Conservation (phyloP, 2,113 vertebrate genomes). For the Pygoscelis antarcticus region DNA sequence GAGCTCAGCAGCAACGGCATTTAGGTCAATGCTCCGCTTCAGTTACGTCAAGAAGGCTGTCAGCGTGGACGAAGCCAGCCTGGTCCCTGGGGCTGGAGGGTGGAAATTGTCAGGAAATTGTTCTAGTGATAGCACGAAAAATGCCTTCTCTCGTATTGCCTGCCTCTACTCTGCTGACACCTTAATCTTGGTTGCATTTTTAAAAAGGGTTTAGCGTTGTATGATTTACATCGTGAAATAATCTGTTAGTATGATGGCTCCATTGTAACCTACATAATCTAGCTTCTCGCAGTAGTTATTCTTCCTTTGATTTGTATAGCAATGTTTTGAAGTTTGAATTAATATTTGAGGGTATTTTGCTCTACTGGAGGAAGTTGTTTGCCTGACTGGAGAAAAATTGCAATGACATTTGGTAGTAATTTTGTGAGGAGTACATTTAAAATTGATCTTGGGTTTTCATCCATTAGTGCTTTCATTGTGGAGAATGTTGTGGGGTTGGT, state of each 20-base stretch:
- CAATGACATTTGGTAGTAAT: neutral
- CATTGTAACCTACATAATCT: accelerated
- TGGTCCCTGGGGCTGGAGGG: neutral
- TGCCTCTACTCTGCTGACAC: neutral
- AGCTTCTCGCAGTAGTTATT: neutral
- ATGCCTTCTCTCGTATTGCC: neutral
- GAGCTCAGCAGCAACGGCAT: neutral
- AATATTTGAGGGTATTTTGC: neutral
- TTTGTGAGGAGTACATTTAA: neutral
- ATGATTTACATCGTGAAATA: neutral
- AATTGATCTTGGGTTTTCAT: neutral
- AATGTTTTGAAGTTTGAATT: neutral
- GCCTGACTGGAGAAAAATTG: neutral
- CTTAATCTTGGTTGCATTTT: neutral
- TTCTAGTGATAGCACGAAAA: neutral
- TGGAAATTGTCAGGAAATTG: neutral
- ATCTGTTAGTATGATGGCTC: neutral
- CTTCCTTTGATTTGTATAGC: neutral
- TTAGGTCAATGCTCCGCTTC: conserved; percentile 26
- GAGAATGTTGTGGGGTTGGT: neutral
- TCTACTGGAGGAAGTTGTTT: neutral
- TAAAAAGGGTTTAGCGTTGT: neutral
- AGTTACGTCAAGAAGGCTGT: neutral
- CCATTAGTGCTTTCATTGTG: neutral
- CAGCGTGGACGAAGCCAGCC: neutral